Evolutionary conservation across 2,797 vertebrate genomes (phyloP), one percentile per base, ranked within the genome.

Genomic region (Eremophila alpestris): DNA sequence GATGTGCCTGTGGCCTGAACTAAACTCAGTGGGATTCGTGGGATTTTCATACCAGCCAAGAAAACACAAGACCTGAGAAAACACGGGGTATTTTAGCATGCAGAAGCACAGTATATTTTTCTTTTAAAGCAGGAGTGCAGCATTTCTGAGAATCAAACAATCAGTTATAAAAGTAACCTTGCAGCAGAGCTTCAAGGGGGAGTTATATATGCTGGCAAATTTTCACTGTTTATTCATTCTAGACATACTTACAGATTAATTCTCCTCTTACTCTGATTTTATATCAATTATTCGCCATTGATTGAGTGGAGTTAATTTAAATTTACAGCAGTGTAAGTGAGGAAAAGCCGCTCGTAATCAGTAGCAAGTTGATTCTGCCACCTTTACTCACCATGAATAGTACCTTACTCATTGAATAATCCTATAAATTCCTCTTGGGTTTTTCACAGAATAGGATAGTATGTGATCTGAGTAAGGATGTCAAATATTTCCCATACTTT

Each of bases 281-380:
- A 84, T 93, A 96, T 91, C 93, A 96, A 94, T 97, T 96, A 94
- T 95, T 96, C 3, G 6, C 89, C 95, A 97, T 96, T 97, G 95
- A 94, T 96, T 96, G 89, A 97, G 95, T 95, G 83, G 89, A 96
- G 95, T 96, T 96, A 96, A 96, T 97, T 96, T 96, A 96, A 96
- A 95, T 97, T 96, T 96, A 94, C 93, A 90, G 89, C 96, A 85
- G 76, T 73, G 75, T 94, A 94, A 96, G 95, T 94, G 92, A 97
- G 90, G 86, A 96, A 96, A 97, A 95, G 94, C 87, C 0, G 87
- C 91, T 88, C 1, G n/a, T 93, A 97, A 96, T 96, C 87, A 94
- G 96, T 68, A 95, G 86, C 91, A 73, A 92, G 93, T 94, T 95
- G 81, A 97, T 95, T 96, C 93, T 97, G 93, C 88, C 89, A 95